Percentiles rank a stretch among this genome's conserved stretches.
phyloP scores from a whole-genome alignment of 2,113 vertebrate species.

The Gambusia holbrooki region DNA sequence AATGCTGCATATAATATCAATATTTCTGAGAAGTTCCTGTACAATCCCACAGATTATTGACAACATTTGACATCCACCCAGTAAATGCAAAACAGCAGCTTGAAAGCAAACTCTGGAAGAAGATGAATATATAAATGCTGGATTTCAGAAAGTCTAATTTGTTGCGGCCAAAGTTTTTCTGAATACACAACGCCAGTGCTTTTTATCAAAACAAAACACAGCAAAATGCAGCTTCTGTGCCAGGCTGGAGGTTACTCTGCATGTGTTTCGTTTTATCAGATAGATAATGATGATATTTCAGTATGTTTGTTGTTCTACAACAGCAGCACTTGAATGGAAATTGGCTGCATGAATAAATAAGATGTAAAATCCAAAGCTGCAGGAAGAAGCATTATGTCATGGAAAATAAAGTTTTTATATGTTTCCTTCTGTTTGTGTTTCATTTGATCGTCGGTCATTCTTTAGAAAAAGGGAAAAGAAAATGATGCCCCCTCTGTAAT shows the following conservation, averaged over 20 bases:
- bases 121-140: background rate
- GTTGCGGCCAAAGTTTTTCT: background rate
- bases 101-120: constrained; percentile 1
- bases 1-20: background rate
- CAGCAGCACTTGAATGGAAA: constrained; percentile 37
- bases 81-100: background rate
- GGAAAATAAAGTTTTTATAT: background rate
- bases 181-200: constrained; percentile 12
- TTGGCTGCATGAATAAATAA: constrained; percentile 43
- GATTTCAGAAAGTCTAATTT: constrained; percentile 11
- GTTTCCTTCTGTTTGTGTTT: background rate
- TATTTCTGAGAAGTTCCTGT: background rate
- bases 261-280: constrained; percentile 45
- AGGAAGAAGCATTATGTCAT: constrained; percentile 4
- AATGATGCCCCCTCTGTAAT: background rate
- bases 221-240: constrained; percentile 6
- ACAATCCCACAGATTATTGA: background rate
- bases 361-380: constrained; percentile 26
- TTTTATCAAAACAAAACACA: constrained; percentile 16
- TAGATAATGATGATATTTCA: constrained; percentile 41
- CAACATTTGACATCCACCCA: too few relatives aligned
- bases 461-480: constrained; percentile 2
- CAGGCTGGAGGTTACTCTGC: constrained; percentile 16
- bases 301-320: constrained; percentile 30
- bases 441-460: background rate